These are phyloP conservation scores for Xenentodon cancila DNA, from an alignment of 2,797 vertebrate genomes.

Conservation along the genomic window DNA sequence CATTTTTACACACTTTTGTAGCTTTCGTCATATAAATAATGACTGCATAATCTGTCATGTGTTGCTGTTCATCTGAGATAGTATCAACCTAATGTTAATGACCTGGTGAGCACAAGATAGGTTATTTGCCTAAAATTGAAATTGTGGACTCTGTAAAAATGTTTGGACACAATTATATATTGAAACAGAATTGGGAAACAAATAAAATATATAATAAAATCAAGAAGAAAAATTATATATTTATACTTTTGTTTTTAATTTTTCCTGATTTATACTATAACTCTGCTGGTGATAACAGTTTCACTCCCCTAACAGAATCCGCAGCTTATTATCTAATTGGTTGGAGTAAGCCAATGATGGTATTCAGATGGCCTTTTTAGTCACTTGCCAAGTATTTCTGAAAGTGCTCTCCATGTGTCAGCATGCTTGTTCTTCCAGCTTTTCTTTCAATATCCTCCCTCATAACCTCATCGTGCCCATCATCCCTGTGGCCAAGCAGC, in stretches of 20 bases:
- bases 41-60: too few species aligned
- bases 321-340: not conserved
- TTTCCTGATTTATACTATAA: not conserved
- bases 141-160: too few species aligned
- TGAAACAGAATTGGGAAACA: too few species aligned
- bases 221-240: too few species aligned
- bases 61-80: too few species aligned
- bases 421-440: conserved; percentile 13
- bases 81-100: too few species aligned
- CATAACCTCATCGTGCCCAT: conserved; percentile 29
- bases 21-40: too few species aligned
- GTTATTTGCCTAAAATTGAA: too few species aligned
- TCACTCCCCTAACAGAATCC: not conserved
- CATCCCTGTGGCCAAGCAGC: conserved; percentile 41
- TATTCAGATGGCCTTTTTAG: not conserved
- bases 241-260: too few species aligned
- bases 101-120: too few species aligned
- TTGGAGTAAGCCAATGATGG: not conserved
- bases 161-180: too few species aligned
- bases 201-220: not conserved
- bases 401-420: not conserved
- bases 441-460: conserved; percentile 24
- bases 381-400: conserved; percentile 1
- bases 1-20: too few species aligned
- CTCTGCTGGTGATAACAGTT: not conserved